phyloP scores from a whole-genome alignment of 2,113 vertebrate genomes.

The Sterna hirundo region DNA sequence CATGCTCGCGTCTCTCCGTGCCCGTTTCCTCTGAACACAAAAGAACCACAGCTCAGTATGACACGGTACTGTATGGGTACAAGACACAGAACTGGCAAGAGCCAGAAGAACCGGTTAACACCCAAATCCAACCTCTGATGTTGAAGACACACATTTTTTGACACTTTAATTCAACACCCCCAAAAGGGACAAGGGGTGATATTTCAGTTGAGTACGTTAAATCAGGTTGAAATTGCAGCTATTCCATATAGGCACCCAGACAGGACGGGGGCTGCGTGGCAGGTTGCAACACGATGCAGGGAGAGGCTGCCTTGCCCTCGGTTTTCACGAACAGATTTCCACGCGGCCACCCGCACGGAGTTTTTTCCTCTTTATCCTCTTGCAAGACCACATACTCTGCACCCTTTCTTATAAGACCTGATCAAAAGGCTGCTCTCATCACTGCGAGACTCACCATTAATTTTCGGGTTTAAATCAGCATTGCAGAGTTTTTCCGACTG shows the following conservation, averaged over 20 bases:
- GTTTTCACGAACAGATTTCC: accelerated
- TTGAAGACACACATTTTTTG: neutral
- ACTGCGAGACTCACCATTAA: neutral
- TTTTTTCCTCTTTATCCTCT: neutral
- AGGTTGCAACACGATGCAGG: accelerated
- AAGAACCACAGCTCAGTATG: neutral
- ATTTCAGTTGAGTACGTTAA: neutral
- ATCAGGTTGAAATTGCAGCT: neutral
- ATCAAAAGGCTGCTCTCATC: neutral
- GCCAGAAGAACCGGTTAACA: neutral
- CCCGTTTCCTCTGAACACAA: neutral
- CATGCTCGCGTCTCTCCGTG: neutral
- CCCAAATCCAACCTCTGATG: neutral
- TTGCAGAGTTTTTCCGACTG: neutral
- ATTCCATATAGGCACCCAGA: neutral
- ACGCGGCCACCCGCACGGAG: accelerated
- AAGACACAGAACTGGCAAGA: neutral
- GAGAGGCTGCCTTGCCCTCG: neutral
- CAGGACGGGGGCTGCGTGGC: accelerated
- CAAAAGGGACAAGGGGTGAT: neutral
- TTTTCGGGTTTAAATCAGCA: neutral
- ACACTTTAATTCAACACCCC: neutral
- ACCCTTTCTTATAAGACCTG: neutral
- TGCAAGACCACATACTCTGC: neutral
- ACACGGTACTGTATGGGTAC: neutral